Percentiles rank a stretch among this genome's conserved stretches.
These are phyloP conservation scores for Drosophila bifasciata DNA, from an alignment of 1,140 invertebrate genomes.

Conservation along the genomic window DNA sequence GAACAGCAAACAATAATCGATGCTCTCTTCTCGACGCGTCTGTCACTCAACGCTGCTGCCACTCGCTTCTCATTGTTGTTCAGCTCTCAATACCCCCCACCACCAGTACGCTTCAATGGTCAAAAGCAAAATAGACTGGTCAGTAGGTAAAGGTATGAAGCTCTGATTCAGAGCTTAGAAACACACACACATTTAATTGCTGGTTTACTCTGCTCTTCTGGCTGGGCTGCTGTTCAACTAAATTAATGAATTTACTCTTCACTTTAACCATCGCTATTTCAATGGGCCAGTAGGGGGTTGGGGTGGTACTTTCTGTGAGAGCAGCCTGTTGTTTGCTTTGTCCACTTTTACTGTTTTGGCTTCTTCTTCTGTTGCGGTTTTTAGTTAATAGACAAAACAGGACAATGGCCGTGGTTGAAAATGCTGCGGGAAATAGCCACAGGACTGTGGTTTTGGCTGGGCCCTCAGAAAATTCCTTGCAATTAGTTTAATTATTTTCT, in stretches of 20 bases:
- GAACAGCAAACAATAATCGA: slow-evolving; percentile 12
- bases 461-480: slow-evolving; percentile 4
- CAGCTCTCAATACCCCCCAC: slow-evolving; percentile 20
- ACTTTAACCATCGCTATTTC: no score
- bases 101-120: slow-evolving; percentile 41
- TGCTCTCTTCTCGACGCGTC: slow-evolving; percentile 22
- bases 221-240: slow-evolving; percentile 8
- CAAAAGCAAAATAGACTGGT: neutral
- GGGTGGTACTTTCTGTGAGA: no score
- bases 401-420: slow-evolving; percentile 18
- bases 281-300: no score
- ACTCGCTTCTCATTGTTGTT: slow-evolving; percentile 5
- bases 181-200: neutral
- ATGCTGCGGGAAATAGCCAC: no score
- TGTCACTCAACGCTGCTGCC: slow-evolving; percentile 50
- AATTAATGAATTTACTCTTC: slow-evolving; percentile 10
- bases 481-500: slow-evolving; percentile 30
- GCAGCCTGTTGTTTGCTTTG: no score
- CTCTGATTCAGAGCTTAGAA: neutral
- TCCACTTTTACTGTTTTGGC: slow-evolving; percentile 2
- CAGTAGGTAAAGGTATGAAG: slow-evolving; percentile 7
- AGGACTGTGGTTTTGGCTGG: neutral
- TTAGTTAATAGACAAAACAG: slow-evolving; percentile 32
- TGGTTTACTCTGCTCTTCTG: neutral
- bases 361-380: slow-evolving; percentile 16